Evolutionary conservation across 1,140 invertebrate genomes (phyloP), one percentile per base, ranked within the genome.

Genomic region (Hermetia illucens): DNA sequence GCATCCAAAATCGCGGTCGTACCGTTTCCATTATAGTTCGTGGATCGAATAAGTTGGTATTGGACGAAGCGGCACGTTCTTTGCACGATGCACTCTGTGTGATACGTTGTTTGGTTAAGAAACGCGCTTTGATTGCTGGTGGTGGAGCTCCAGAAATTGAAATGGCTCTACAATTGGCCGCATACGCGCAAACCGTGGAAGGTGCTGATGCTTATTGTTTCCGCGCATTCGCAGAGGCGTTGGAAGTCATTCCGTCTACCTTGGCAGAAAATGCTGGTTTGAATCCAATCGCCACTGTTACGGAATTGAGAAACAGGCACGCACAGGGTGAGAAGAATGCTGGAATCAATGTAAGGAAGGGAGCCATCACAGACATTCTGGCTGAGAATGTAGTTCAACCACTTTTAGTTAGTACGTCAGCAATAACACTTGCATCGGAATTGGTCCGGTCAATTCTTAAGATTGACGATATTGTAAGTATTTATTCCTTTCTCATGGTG

Each of bases 241-340:
- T 99, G 17, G 93, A 98, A 68, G 80, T 98, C 3, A 88, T 99
- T 55, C 96, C 96, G 3, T 94, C 82, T 35, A 99, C 96, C 3
- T 67, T 99, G 36, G 91, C 96, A n/a, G 96, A 99, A 67, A 99
- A 99, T 64, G 94, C 95, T 18, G 95, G 96, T n/a, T 68, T 99
- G 2, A 98, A 95, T 66, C 84, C 96, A 1, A 97, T 99, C 57
- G 71, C 84, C 34, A 98, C 94, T 1, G 94, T 99, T 1, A 98
- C 95, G 0, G 93, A 98, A 63, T 69, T 99, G 36, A 74, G 95
- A 38, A 96, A 91, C 55, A 74, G 84, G 52, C 94, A 99, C 65
- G 90, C 90, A 1, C 69, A 79, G 41, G 83, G 82, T 19, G 77
- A 87, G 56, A 72, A 69, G 33, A 80, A 74, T 35, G 77, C 87